Evolutionary conservation across 2,888 invertebrate species (phyloP).

Genomic region (Listrodromus nycthemerus): DNA sequence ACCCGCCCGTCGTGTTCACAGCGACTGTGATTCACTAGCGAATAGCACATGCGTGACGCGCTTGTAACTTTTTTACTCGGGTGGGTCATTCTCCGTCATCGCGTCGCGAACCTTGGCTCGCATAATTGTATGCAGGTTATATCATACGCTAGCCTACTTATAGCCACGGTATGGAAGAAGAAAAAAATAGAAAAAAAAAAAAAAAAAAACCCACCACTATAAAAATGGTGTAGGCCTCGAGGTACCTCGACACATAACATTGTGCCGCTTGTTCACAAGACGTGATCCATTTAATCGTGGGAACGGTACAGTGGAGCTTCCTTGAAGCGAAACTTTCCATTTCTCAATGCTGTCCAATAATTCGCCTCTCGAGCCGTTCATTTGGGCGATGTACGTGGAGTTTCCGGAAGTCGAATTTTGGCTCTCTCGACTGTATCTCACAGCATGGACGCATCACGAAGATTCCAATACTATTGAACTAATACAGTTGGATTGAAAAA

Average conservation of each 20-base stretch:
- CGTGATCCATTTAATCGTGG: conserved; percentile 39
- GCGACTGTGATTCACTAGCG: conserved; percentile 58
- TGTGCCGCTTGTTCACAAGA: conserved; percentile 7
- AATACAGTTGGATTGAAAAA: no score
- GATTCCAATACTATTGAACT: background rate
- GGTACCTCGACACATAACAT: background rate
- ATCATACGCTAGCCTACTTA: conserved; percentile 22
- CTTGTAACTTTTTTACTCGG: conserved; percentile 49
- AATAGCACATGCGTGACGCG: conserved; percentile 46
- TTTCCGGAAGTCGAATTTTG: background rate
- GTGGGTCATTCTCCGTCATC: conserved; percentile 61
- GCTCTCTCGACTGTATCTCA: background rate
- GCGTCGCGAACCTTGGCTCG: conserved; percentile 48
- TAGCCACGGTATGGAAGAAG: conserved; percentile 3
- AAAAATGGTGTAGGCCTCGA: conserved; percentile 53
- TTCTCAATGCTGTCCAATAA: conserved; percentile 21
- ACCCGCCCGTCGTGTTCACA: conserved; percentile 20
- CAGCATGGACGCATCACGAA: background rate
- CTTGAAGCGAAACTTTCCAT: conserved; percentile 5
- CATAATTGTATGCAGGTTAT: conserved; percentile 50
- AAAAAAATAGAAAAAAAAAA: conserved; percentile 26
- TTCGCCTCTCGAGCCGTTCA: background rate
- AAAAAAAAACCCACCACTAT: no score
- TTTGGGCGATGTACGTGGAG: background rate
- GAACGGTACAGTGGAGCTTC: conserved; percentile 24